Conservation (phyloP, 2,888 invertebrate genomes). For the Halictus quadricinctus region DNA sequence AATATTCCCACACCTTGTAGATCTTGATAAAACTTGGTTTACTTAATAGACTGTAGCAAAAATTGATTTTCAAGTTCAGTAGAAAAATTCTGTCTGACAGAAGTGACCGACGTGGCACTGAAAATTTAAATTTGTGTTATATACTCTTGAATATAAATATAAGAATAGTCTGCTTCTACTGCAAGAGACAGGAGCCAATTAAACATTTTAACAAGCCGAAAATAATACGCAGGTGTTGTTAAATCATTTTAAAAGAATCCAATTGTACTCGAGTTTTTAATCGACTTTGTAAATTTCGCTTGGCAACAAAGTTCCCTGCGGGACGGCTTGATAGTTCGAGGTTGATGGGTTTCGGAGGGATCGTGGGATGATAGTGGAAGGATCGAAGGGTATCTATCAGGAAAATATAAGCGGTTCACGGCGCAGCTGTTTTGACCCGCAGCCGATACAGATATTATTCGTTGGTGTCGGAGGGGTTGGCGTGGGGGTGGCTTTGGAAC, state of each 20-base stretch:
- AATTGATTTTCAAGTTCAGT: too few species aligned
- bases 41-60: too few species aligned
- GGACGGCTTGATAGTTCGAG: not conserved
- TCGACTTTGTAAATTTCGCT: not conserved
- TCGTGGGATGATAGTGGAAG: not conserved
- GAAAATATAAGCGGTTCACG: constrained; percentile 12
- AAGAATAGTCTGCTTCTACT: not conserved
- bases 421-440: constrained; percentile 43
- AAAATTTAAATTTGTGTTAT: too few species aligned
- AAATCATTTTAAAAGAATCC: not conserved
- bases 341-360: not conserved
- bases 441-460: constrained; percentile 41
- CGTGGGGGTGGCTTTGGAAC: constrained; percentile 21
- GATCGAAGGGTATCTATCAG: constrained; percentile 15
- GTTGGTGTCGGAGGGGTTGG: not conserved
- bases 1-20: too few species aligned
- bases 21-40: too few species aligned
- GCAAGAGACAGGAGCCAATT: too few species aligned
- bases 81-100: too few species aligned
- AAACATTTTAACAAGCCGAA: not conserved
- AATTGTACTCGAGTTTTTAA: not conserved
- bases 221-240: not conserved
- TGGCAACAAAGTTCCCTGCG: not conserved
- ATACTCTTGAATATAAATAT: not conserved
- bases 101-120: too few species aligned